Base-by-base conservation (phyloP, 2,888 invertebrate species). In the Leptopilina syphax region DNA sequence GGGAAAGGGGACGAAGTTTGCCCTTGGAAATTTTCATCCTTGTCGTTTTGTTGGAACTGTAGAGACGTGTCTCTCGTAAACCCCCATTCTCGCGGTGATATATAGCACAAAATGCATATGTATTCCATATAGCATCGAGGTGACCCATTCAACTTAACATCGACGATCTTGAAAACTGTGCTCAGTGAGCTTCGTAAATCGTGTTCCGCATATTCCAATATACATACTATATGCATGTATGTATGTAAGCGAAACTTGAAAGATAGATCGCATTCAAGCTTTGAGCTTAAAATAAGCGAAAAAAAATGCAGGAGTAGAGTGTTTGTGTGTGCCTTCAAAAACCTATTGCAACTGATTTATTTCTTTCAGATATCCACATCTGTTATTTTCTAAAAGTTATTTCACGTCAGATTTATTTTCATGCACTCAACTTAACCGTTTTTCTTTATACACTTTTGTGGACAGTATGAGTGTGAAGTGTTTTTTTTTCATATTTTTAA, bases 1-100 rank as follows among this genome's bases (percentile, higher is more conserved):
- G 44, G 44, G 44, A 34, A 34, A 34, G 44, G 44, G 50, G 50
- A 50, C 9, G 50, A 34, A 50, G 50, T 63, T n/a, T 54, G 41
- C 73, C 79, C 73, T 73, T 76, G 79, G 79, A 76, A 76, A 76
- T 79, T 66, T 60, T 66, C 79, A 44, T 79, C 27, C 66, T 76
- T 66, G 76, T 73, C 65, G 57, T 73, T 50, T 50, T 9, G 7
- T 50, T 50, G 50, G 73, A 76, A 76, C 34, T 73, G 44, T 44
- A 18, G 65, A 76, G 57, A 66, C 79, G 79, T 76, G 79, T 34
- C 65, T 34, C 65, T 76, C 76, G 76, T 57, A 66, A 66, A 79
- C 54, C 70, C 68, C 65, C 79, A 65, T 44, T 77, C n/a, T n/a
- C n/a, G 65, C 44, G 7, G 44, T 79, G 79, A 79, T 79, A 65